Percentiles rank a stretch among this genome's conserved stretches.
phyloP scores from a whole-genome alignment of 1,140 invertebrate species.

The Magallana angulata region DNA sequence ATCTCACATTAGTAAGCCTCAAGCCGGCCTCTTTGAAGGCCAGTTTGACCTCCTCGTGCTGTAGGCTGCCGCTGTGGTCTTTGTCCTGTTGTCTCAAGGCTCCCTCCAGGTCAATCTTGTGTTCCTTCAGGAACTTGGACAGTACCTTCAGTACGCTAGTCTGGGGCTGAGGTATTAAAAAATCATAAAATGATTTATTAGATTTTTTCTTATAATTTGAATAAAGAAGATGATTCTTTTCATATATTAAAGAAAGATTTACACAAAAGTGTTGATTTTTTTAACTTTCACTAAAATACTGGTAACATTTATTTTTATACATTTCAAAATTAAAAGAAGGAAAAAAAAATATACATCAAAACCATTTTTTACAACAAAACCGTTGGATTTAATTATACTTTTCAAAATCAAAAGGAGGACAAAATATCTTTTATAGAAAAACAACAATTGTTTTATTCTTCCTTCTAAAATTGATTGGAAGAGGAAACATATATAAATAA shows the following conservation, averaged over 20 bases:
- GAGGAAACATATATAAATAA: too few species aligned
- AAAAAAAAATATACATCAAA: neutral
- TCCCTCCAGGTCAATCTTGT: constrained; percentile 62
- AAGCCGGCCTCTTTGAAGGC: constrained; percentile 70
- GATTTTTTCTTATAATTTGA: neutral
- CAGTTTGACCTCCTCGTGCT: constrained; percentile 69
- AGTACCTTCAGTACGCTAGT: constrained; percentile 70
- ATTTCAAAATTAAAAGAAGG: neutral
- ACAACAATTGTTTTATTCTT: too few species aligned
- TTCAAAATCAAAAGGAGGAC: too few species aligned
- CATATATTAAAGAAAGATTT: neutral
- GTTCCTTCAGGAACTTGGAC: constrained; percentile 65
- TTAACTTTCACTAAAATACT: neutral
- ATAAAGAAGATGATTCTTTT: neutral
- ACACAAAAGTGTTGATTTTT: neutral
- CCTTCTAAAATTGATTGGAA: too few species aligned
- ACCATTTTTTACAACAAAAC: neutral
- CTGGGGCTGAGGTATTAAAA: constrained; percentile 52
- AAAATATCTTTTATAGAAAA: too few species aligned
- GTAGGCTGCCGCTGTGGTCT: constrained; percentile 66
- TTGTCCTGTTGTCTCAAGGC: constrained; percentile 70
- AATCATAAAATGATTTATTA: neutral
- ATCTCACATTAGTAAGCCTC: constrained; percentile 72
- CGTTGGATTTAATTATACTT: too few species aligned
- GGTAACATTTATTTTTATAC: neutral